These are phyloP conservation scores for Betta splendens DNA, from an alignment of 2,797 vertebrate genomes.

Conservation along the genomic window DNA sequence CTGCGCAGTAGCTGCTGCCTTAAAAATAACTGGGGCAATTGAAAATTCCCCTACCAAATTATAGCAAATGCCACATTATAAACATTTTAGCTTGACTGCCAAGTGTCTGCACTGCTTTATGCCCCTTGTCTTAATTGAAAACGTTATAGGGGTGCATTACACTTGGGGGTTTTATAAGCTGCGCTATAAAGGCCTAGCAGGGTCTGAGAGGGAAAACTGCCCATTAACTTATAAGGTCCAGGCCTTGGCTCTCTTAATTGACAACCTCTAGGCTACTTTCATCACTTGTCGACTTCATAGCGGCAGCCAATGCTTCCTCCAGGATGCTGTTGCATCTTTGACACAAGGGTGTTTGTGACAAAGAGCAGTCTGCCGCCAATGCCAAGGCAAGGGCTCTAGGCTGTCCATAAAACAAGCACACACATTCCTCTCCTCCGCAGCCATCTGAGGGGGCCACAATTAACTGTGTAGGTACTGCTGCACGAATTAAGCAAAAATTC, in stretches of 20 bases:
- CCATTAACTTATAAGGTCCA: constrained; percentile 90
- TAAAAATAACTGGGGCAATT: constrained; percentile 72
- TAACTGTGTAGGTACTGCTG: constrained; percentile 57
- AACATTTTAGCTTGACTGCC: constrained; percentile 73
- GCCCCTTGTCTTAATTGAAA: constrained; percentile 78
- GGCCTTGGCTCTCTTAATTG: constrained; percentile 88
- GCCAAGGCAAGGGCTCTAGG: constrained; percentile 72
- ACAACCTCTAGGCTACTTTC: constrained; percentile 94
- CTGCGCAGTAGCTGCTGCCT: constrained; percentile 70
- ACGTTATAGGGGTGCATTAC: constrained; percentile 83
- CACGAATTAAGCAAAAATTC: constrained; percentile 16
- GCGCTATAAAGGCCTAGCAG: constrained; percentile 83
- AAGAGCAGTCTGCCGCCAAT: constrained; percentile 82
- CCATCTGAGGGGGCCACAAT: constrained; percentile 58
- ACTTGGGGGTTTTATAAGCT: constrained; percentile 81
- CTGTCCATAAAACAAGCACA: constrained; percentile 80
- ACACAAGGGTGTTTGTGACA: constrained; percentile 88
- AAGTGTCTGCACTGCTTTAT: constrained; percentile 76
- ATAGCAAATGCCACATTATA: constrained; percentile 75
- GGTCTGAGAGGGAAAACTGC: constrained; percentile 80
- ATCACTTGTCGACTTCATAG: constrained; percentile 93
- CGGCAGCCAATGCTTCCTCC: constrained; percentile 90
- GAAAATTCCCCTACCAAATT: constrained; percentile 72
- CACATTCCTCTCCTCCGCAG: constrained; percentile 68
- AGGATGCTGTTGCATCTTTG: constrained; percentile 88